Evolutionary conservation across 2,888 invertebrate genomes (phyloP).

Genomic region (Nomada fabriciana): DNA sequence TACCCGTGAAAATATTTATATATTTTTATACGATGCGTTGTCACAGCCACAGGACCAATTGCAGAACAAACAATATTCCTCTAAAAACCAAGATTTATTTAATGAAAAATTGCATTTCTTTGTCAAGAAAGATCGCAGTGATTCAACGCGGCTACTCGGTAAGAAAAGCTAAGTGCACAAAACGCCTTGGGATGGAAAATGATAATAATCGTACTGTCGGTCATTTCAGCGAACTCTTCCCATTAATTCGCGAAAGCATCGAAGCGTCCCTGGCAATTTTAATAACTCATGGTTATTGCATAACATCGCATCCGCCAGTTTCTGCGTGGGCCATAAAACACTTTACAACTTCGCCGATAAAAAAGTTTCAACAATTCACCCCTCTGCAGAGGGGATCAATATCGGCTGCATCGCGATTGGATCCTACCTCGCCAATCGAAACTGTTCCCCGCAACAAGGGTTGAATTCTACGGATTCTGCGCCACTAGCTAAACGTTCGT

Average conservation of each 20-base stretch:
- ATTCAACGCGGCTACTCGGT: not conserved
- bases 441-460: conserved; percentile 61
- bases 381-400: conserved; percentile 57
- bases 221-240: conserved; percentile 59
- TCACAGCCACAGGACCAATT: not conserved
- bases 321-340: conserved; percentile 75
- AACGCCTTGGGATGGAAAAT: conserved; percentile 24
- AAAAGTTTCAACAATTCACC: conserved; percentile 76
- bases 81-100: not conserved
- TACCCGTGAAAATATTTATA: not conserved
- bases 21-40: not conserved
- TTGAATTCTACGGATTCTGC: conserved; percentile 77
- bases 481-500: conserved; percentile 60
- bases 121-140: not conserved
- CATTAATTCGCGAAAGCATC: conserved; percentile 72
- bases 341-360: conserved; percentile 75
- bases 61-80: not conserved
- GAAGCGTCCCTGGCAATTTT: conserved; percentile 72
- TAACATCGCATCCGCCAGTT: conserved; percentile 67
- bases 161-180: not conserved
- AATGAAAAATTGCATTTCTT: not conserved
- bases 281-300: conserved; percentile 74
- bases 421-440: conserved; percentile 68
- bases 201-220: conserved; percentile 54
- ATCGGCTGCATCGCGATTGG: conserved; percentile 69